These are phyloP conservation scores for Microplitis mediator DNA, from an alignment of 1,140 invertebrate species.

Conservation along the genomic window DNA sequence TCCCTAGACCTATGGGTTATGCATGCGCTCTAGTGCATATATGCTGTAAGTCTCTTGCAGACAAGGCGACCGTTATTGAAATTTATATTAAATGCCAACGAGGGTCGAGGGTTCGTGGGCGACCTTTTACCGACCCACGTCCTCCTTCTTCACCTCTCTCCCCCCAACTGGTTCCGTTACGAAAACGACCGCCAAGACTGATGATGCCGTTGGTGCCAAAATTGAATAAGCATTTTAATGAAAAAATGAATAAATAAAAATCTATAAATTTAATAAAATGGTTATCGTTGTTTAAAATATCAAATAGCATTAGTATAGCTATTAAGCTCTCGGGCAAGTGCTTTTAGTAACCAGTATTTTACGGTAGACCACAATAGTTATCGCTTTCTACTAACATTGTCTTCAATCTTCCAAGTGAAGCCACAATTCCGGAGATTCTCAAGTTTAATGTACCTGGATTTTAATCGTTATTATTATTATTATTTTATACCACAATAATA, in stretches of 20 bases:
- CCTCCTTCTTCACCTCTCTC: neutral
- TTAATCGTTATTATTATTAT: no score
- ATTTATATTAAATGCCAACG: conserved; percentile 46
- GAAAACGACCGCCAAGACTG: no score
- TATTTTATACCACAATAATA: no score
- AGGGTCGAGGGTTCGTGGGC: conserved; percentile 28
- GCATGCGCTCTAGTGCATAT: conserved; percentile 19
- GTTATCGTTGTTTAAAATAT: neutral
- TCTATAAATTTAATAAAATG: no score
- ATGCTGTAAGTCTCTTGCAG: conserved; percentile 32
- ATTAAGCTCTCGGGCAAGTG: neutral
- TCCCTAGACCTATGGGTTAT: conserved; percentile 8
- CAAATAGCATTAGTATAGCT: neutral
- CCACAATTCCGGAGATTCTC: no score
- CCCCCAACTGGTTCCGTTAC: neutral
- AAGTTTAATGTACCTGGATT: no score
- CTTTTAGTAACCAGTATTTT: conserved; percentile 2
- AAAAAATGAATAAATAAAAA: no score
- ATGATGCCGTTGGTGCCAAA: no score
- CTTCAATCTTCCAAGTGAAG: no score
- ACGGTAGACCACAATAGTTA: conserved; percentile 1
- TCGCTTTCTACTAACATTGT: neutral
- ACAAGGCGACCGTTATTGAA: conserved; percentile 42
- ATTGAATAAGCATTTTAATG: no score
- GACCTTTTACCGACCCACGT: conserved; percentile 28